Percentiles rank a stretch among this genome's conserved stretches.
phyloP scores from a whole-genome alignment of 2,113 vertebrate species.

The Rhipidura dahli region DNA sequence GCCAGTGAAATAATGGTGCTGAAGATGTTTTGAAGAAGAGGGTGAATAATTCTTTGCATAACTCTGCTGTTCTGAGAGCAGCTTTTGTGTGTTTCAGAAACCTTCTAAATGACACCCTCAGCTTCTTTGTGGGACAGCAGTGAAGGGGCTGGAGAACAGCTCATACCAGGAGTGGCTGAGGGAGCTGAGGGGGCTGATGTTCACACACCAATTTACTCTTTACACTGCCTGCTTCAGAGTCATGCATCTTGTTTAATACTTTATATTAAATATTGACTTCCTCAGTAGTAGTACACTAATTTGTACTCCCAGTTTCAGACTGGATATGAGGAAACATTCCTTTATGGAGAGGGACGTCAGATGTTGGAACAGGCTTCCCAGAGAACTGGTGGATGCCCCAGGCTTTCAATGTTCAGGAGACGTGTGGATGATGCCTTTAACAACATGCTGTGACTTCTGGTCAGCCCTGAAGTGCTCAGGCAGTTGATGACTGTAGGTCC shows the following conservation, averaged over 20 bases:
- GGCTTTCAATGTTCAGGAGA: neutral
- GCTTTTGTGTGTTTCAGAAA: neutral
- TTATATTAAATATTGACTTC: neutral
- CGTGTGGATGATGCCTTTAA: neutral
- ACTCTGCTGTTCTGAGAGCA: neutral
- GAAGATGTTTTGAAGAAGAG: neutral
- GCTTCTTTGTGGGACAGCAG: neutral
- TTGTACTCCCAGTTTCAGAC: neutral
- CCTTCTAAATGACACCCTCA: neutral
- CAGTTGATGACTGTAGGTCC: neutral
- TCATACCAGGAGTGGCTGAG: neutral
- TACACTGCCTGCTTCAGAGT: neutral
- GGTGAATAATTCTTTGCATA: neutral
- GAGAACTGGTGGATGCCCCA: neutral
- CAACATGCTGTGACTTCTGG: accelerated
- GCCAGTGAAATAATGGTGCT: neutral
- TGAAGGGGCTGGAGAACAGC: neutral
- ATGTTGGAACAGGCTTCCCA: neutral
- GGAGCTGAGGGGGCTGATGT: neutral
- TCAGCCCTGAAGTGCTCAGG: neutral
- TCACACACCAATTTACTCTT: neutral
- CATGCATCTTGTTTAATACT: neutral
- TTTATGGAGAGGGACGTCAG: neutral
- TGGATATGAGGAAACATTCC: neutral
- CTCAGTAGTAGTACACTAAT: neutral